Percentiles rank a stretch among this genome's conserved stretches.
Evolutionary conservation across 2,797 vertebrate species (phyloP).

Genomic region (Rhinogobio ventralis): DNA sequence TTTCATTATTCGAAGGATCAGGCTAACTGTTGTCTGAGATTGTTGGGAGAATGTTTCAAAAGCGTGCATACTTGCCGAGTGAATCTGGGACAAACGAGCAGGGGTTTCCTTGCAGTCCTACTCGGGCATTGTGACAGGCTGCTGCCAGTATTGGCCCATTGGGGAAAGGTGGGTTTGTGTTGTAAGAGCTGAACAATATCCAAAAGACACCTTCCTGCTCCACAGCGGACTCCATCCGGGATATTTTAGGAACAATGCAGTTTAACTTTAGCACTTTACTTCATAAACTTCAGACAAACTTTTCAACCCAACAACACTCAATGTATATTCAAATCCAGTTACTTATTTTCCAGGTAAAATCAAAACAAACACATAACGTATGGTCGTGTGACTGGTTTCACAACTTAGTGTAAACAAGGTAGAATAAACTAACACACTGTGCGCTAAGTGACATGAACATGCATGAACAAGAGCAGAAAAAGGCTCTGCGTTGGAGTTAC

Average conservation of each 20-base stretch:
- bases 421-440: constrained; percentile 1
- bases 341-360: constrained; percentile 10
- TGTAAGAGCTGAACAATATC: constrained; percentile 64
- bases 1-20: constrained; percentile 34
- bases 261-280: not conserved
- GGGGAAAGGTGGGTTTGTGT: constrained; percentile 69
- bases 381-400: not conserved
- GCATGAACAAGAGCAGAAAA: constrained; percentile 22
- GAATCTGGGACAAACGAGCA: not conserved
- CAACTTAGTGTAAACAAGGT: not conserved
- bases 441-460: not conserved
- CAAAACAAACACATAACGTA: not conserved
- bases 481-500: constrained; percentile 12
- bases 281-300: not conserved
- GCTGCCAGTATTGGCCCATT: constrained; percentile 60
- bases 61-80: not conserved
- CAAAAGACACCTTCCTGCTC: constrained; percentile 60
- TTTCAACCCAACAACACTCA: not conserved
- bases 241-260: constrained; percentile 74
- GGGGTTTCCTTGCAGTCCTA: constrained; percentile 11
- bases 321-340: not conserved
- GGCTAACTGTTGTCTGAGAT: not conserved
- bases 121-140: constrained; percentile 63
- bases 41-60: constrained; percentile 18
- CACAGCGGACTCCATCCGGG: constrained; percentile 69